These are phyloP conservation scores for Bombus breviceps DNA, from an alignment of 1,140 invertebrate species.

Conservation along the genomic window DNA sequence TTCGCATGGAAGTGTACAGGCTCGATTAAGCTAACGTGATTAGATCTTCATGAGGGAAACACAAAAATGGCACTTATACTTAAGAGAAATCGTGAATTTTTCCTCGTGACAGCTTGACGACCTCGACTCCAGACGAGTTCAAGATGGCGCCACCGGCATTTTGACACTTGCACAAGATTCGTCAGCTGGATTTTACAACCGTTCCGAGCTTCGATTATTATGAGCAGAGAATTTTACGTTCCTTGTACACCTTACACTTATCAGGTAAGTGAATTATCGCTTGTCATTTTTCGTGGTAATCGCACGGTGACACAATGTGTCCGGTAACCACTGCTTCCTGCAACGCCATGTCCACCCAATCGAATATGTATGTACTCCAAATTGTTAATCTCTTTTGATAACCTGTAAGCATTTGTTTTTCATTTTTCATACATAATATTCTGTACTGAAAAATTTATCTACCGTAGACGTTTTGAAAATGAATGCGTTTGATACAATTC, in stretches of 20 bases:
- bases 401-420: not conserved
- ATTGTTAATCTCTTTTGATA: conserved; percentile 24
- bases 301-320: no score
- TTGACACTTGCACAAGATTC: conserved; percentile 74
- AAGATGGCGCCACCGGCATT: conserved; percentile 79
- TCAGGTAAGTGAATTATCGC: conserved; percentile 72
- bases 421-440: not conserved
- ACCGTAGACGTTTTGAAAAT: not conserved
- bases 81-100: conserved; percentile 64
- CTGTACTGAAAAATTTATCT: no score
- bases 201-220: conserved; percentile 68
- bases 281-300: not conserved
- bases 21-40: not conserved
- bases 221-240: conserved; percentile 81
- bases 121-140: conserved; percentile 52
- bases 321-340: not conserved
- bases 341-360: not conserved
- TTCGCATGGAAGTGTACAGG: not conserved
- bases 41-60: not conserved
- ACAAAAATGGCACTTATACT: conserved; percentile 36
- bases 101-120: conserved; percentile 77
- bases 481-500: not conserved
- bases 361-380: not conserved
- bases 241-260: conserved; percentile 79
- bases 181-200: conserved; percentile 73